A percentile compares a stretch with the other conserved stretches of the same genome.
These are phyloP conservation scores for Rhynchomys soricoides DNA, from an alignment of 2,113 vertebrate species.

Conservation along the genomic window DNA sequence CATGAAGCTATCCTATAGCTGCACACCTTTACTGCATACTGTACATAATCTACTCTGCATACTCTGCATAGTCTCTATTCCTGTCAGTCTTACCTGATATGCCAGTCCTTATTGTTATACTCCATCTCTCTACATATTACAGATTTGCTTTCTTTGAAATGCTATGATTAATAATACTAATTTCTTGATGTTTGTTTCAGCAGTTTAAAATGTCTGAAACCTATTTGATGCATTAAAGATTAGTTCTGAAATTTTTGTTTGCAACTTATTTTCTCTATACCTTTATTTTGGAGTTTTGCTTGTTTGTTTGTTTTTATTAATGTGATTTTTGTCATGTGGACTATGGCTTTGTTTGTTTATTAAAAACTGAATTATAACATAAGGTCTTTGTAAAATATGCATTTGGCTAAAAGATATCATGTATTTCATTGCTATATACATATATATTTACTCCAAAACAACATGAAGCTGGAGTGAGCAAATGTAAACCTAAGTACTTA, in stretches of 20 bases:
- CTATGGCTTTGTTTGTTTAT: not conserved
- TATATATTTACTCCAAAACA: not conserved
- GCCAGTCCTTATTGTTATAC: no score
- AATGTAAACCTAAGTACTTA: not conserved
- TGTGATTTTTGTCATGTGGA: not conserved
- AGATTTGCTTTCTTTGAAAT: not conserved
- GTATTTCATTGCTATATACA: not conserved
- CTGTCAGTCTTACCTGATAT: not conserved
- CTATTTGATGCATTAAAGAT: not conserved
- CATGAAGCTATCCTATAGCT: not conserved
- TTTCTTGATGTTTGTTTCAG: not conserved
- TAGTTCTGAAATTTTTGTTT: slow-evolving; percentile 9
- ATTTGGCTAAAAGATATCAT: not conserved
- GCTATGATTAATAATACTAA: not conserved
- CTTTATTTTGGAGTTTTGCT: not conserved
- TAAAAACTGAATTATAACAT: not conserved
- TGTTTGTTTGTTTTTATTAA: not conserved
- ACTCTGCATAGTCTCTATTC: not conserved
- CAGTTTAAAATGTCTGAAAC: not conserved
- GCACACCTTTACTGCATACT: not conserved
- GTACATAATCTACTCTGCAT: not conserved
- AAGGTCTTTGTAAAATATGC: not conserved
- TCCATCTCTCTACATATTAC: not conserved
- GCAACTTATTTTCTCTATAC: not conserved
- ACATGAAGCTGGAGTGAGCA: not conserved